These are phyloP conservation scores for Rotaria magnacalcarata DNA, from an alignment of 2,888 invertebrate genomes.

Conservation along the genomic window DNA sequence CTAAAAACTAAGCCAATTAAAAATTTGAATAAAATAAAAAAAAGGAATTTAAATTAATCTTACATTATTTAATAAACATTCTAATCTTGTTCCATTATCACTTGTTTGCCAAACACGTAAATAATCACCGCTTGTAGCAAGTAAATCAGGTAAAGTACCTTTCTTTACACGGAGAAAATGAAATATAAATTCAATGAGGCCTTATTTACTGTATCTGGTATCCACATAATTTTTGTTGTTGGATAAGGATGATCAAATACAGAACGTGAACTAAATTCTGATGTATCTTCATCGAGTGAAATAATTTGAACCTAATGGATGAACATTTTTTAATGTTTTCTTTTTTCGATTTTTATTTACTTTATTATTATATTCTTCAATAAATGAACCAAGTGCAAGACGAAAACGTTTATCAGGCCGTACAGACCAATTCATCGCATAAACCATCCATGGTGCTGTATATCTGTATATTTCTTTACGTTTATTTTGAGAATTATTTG, in stretches of 20 bases:
- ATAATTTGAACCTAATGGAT: conserved; percentile 70
- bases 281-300: conserved; percentile 92
- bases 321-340: neutral
- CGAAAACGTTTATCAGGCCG: conserved; percentile 89
- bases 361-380: conserved; percentile 70
- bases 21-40: neutral
- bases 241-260: conserved; percentile 98
- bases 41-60: conserved; percentile 48
- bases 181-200: neutral
- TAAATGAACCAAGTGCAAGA: conserved; percentile 91
- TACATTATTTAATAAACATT: conserved; percentile 88
- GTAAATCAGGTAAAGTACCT: conserved; percentile 82
- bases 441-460: conserved; percentile 94
- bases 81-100: conserved; percentile 78
- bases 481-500: conserved; percentile 36
- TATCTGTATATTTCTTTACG: conserved; percentile 62
- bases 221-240: conserved; percentile 99
- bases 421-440: conserved; percentile 98
- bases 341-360: conserved; percentile 54
- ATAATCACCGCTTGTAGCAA: conserved; percentile 93
- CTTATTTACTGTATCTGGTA: conserved; percentile 82
- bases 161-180: conserved; percentile 56
- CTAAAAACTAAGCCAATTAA: conserved; percentile 53
- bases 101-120: conserved; percentile 90
- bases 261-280: conserved; percentile 90